Evolutionary conservation across 2,888 invertebrate genomes (phyloP), one percentile per base, ranked within the genome.

Genomic region (Thymelicus sylvestris): DNA sequence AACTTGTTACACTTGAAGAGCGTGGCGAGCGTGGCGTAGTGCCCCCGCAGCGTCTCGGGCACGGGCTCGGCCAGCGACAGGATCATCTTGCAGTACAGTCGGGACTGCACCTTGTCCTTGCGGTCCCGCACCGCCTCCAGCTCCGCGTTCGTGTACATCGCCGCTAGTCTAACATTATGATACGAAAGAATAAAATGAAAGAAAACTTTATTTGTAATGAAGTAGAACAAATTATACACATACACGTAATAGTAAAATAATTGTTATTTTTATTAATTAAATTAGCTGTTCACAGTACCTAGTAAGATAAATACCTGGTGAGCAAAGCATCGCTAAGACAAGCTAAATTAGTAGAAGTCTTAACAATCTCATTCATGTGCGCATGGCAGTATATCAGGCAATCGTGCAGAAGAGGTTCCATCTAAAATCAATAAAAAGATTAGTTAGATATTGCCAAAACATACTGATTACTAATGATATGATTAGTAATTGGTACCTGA

Each of bases 321-420:
- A 96, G 90, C 13, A 96, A 90, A 8, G 95, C 95, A 81, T 98
- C 98, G 83, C 98, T 98, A 69, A 99, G 94, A 82, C 98, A 98
- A 7, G 97, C 97, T 72, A 98, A 94, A 89, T 98, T 98, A 52
- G 97, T 97, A 7, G 97, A 96, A 0, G 97, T 97, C 82, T 96
- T 96, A 41, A 99, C 95, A 66, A 99, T 97, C 73, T 98, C 97
- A 78, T 96, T 97, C 94, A 98, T 96, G 84, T 98, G 96, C 39
- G 96, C 95, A 84, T 98, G 98, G 80, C 98, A 98, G 91, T 96
- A 98, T 59, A 96, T 94, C 67, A 99, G 92, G 77, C 98, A 98
- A 85, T 97, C 97, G 77, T 97, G 95, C 4, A 98, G 95, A 66
- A 99, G 91, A 2, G 97, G 97, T 80, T 98, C 97, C 98, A 99